Evolutionary conservation across 2,797 vertebrate genomes (phyloP), one percentile per base, ranked within the genome.

Genomic region (Myotis daubentonii): DNA sequence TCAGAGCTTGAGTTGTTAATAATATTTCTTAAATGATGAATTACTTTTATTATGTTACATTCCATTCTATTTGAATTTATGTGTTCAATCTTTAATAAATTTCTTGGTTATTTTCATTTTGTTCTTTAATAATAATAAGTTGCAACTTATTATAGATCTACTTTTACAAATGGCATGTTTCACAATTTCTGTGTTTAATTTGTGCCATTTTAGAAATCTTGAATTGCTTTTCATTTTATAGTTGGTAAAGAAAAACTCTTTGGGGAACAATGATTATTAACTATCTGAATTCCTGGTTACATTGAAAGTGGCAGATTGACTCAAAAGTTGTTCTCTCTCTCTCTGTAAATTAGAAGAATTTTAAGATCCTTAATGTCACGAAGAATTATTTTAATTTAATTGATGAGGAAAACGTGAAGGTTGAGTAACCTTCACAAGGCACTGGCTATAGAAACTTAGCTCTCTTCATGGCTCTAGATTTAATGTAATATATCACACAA

Each of bases 361-460:
- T 76, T 83, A 25, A 78, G n/a, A 53, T 36, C 75, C 12, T 36
- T 53, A 91, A 79, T 91, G 44, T 33, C 38, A 87, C 28, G 7
- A 83, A 84, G 33, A 74, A n/a, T 62, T 74, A 47, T 47, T 75
- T 95, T 80, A 57, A 91, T 84, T 86, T 92, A 86, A 41, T 72
- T 70, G 25, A 30, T 55, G 28, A 70, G 53, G 53, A 82, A 93
- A 93, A 74, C 9, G n/a, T n/a, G 36, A 90, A 60, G 47, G 1
- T 51, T 87, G 44, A 51, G 30, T 90, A 57, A 49, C 3, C 33
- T 91, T 84, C 53, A 87, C 25, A 55, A 88, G 51, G 22, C 20
- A 62, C 5, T 84, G 47, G 25, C 44, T 87, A 75, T 28, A 55
- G 17, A 90, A 85, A 60, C 51, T 44, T 41, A 82, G 33, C 33